Evolutionary conservation across 2,888 invertebrate genomes (phyloP), one percentile per base, ranked within the genome.

Genomic region (Eristalinus sepulchralis): DNA sequence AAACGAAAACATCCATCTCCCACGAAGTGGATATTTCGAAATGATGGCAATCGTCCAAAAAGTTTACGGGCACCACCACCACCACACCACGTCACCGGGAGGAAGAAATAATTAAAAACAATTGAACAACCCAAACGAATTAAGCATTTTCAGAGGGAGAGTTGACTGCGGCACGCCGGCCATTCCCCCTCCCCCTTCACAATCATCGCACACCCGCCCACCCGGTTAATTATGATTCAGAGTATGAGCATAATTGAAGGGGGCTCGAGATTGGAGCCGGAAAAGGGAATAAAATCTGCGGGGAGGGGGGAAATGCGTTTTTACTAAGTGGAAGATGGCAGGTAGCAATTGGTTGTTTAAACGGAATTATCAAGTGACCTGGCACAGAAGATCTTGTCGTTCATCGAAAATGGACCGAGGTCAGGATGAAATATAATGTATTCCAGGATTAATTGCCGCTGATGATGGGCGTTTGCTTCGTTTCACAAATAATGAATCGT

Each of bases 81-180:
- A 5, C 27, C 2, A 2, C 27, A 27, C 27, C 2, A 2, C 27
- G 5, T 27, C 2, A 27, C n/a, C 39, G 57, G 55, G 55, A 6
- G n/a, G 22, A 34, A 57, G 60, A 62, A 57, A 68, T 68, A 85
- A 81, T 76, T 80, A 76, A 67, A 71, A 67, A 81, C 72, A 81
- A 81, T 81, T 72, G 77, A 81, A 71, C 81, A 76, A 76, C 64
- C 33, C 75, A 81, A 81, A 81, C 75, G 75, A 75, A 83, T 83
- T 75, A 73, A 84, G 36, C 17, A 10, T 59, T 71, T 71, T 55
- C n/a, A 10, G 53, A 27, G 22, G 24, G 11, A 60, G 57, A 11
- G 17, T 17, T 55, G 27, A 10, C 0, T 5, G 57, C 5, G 8
- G 17, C 5, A 11, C 57, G 8, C 13, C 17, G 13, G 1, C 24